These are phyloP conservation scores for Odontocerum albicorne DNA, from an alignment of 2,888 invertebrate species.

Conservation along the genomic window DNA sequence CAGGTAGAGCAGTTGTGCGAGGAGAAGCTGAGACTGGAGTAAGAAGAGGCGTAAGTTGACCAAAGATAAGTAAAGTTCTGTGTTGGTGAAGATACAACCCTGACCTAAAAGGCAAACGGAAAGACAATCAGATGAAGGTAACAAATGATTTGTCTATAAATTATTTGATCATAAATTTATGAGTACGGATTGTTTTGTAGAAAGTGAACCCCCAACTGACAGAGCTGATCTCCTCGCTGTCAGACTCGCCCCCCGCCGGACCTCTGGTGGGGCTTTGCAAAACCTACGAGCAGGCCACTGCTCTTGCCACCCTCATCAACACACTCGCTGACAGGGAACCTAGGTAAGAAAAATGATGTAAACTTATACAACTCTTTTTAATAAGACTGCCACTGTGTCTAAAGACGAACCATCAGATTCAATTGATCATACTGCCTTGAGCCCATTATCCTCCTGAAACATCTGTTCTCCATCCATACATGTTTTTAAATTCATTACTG, in stretches of 20 bases:
- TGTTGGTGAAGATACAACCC: too few relatives aligned
- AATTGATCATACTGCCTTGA: not conserved
- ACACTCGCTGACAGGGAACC: constrained; percentile 88
- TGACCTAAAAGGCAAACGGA: too few relatives aligned
- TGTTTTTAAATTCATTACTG: not conserved
- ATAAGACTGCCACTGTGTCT: not conserved
- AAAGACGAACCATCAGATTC: too few relatives aligned
- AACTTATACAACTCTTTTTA: constrained; percentile 2
- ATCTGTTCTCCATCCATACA: too few relatives aligned
- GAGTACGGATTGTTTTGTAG: too few relatives aligned
- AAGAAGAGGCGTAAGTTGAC: too few relatives aligned
- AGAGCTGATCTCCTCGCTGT: constrained; percentile 77
- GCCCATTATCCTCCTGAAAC: too few relatives aligned
- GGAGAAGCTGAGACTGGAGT: too few relatives aligned
- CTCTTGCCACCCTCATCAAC: constrained; percentile 90
- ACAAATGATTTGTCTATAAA: not conserved
- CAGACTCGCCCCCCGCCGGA: constrained; percentile 91
- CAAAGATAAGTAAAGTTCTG: too few relatives aligned
- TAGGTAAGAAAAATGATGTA: constrained; percentile 55
- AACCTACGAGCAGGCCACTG: constrained; percentile 93
- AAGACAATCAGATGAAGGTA: too few relatives aligned
- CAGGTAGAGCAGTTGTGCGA: too few relatives aligned
- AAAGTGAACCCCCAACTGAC: constrained; percentile 61
- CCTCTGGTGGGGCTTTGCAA: constrained; percentile 85
- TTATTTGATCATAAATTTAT: too few relatives aligned